Conservation (phyloP, 2,797 vertebrate genomes). For the Fringilla coelebs region DNA sequence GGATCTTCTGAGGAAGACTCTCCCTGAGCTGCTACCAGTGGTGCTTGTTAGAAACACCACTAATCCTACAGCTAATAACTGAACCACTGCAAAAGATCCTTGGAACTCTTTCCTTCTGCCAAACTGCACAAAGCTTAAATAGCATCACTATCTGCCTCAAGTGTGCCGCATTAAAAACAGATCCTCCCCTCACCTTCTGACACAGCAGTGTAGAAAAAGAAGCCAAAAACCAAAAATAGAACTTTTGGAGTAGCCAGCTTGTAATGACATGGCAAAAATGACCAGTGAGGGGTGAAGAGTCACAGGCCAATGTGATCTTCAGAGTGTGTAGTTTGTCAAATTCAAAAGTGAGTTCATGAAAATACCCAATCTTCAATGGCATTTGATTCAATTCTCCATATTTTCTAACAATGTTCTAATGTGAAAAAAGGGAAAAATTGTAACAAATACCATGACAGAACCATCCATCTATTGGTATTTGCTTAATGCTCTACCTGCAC, state of each 20-base stretch:
- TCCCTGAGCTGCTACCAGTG: not conserved
- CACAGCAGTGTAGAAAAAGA: not conserved
- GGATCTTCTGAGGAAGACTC: not conserved
- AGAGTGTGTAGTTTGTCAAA: not conserved
- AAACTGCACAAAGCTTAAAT: not conserved
- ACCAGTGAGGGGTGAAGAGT: not conserved
- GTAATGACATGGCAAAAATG: not conserved
- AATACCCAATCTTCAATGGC: not conserved
- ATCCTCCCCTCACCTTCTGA: not conserved
- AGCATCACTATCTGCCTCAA: not conserved
- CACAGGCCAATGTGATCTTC: not conserved
- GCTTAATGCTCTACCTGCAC: not conserved
- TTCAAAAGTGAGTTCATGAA: not conserved
- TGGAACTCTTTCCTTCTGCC: not conserved
- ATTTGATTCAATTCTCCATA: not conserved
- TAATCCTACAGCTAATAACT: not conserved
- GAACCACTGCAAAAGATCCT: not conserved
- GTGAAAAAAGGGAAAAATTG: not conserved
- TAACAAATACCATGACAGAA: accelerated
- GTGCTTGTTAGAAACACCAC: not conserved
- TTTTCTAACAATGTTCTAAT: not conserved
- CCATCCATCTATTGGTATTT: not conserved
- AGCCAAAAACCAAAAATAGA: not conserved
- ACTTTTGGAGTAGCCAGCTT: not conserved
- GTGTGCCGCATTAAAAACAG: not conserved